Evolutionary conservation across 1,140 invertebrate genomes (phyloP), one percentile per base, ranked within the genome.

Genomic region (Drosophila pachea): DNA sequence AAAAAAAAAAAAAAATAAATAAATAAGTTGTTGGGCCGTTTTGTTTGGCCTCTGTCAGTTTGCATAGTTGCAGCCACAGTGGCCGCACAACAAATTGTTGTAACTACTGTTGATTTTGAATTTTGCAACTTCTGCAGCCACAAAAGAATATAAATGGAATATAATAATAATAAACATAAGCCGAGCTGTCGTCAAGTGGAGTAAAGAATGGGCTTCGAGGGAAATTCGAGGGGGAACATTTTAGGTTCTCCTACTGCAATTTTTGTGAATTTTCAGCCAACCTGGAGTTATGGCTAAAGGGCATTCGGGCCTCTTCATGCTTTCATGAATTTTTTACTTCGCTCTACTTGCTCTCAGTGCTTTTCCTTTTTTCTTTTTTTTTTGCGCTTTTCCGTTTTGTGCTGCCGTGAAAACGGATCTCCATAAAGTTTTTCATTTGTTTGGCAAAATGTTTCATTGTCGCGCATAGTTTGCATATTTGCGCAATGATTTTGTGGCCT

Each of bases 401-500:
- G 55, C 49, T 55, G 60, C 63, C 69, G 43, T 72, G 58, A 50
- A 73, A 73, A 70, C 55, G 60, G 55, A 5, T 49, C 38, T 59
- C 36, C 45, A 49, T 53, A 65, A 60, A 73, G 54, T 61, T 69
- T 53, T 68, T 38, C 36, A 45, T 53, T 35, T 58, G 60, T 49
- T 70, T 78, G 78, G 70, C 66, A 78, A 78, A 77, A 71, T 59
- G 58, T 65, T 62, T 67, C 53, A 67, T 54, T 64, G 67, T 70
- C 65, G 47, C 53, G 58, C 53, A 83, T 78, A 78, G 73, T 78
- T 84, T 78, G 65, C 79, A 83, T 84, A 84, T 84, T 83, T 83
- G 68, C 79, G 68, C 76, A 78, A 83, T 84, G 70, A 79, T 84
- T 83, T 84, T 84, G 76, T 84, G 79, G 73, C 69, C 68, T 56